phyloP scores from a whole-genome alignment of 2,113 vertebrate species.

The Gambusia affinis region DNA sequence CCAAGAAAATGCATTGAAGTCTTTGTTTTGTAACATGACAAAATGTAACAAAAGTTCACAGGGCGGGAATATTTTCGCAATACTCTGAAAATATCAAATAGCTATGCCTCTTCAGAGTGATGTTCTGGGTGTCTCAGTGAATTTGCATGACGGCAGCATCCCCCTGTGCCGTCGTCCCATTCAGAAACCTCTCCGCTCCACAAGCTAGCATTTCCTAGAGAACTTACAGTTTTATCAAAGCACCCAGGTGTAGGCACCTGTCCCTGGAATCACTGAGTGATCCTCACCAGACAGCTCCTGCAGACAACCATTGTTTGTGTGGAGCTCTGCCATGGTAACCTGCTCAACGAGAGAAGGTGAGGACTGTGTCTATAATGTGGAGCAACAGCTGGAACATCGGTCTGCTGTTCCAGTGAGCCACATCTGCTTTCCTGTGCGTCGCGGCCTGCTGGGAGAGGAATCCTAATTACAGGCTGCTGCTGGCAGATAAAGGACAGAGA shows the following conservation, averaged over 20 bases:
- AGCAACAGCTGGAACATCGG: slow-evolving; percentile 78
- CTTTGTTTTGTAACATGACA: not conserved
- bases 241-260: not conserved
- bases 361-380: slow-evolving; percentile 47
- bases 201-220: slow-evolving; percentile 8
- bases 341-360: slow-evolving; percentile 54
- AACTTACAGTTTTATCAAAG: slow-evolving; percentile 22
- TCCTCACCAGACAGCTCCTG: slow-evolving; percentile 12
- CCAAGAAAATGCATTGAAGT: too few species aligned
- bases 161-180: not conserved
- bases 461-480: slow-evolving; percentile 80
- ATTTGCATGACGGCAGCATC: not conserved
- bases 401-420: slow-evolving; percentile 68
- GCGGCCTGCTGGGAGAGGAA: slow-evolving; percentile 75
- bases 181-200: slow-evolving; percentile 8
- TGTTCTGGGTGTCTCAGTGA: not conserved
- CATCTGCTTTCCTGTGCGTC: slow-evolving; percentile 79
- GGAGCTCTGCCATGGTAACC: slow-evolving; percentile 67
- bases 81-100: not conserved
- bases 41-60: not conserved
- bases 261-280: slow-evolving; percentile 14
- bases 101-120: not conserved
- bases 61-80: not conserved
- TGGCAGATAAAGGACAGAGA: slow-evolving; percentile 71
- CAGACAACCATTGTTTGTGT: slow-evolving; percentile 69